Base-by-base conservation (phyloP, 2,797 vertebrate genomes). In the Uromys caudimaculatus region DNA sequence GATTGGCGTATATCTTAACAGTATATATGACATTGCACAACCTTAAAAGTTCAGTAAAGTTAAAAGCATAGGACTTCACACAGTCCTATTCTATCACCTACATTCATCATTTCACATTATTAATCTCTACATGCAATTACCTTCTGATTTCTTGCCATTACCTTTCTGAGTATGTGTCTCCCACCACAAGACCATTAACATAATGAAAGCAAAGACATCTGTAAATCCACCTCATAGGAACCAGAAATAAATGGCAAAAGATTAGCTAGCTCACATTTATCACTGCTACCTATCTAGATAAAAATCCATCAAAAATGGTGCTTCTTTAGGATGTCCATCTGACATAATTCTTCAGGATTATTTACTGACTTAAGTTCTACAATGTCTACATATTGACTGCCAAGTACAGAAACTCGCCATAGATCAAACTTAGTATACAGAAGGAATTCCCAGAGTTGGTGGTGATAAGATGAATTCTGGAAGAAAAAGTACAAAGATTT, bases 241-340 rank as follows among this genome's bases (percentile, higher is more conserved):
- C 7, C 54, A 94, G 29, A 94, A 47, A 93, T 75, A 38, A 93
- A 71, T 44, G n/a, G 27, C 14, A 79, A 38, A 75, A 23, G 3
- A 85, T 0, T 0, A 81, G 23, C n/a, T 0, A 82, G 32, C 17
- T 24, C 44, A 76, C 7, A 92, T 29, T 88, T 75, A 84, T 11
- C 50, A 60, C 21, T 67, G 19, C 5, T 78, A 29, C 76, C 32
- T 93, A 3, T 91, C 69, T 38, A 71, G 89, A 86, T 79, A n/a
- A 93, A 95, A 92, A 64, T 54, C 50, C 27, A 93, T 44, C 29
- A 78, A 93, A 97, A 97, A 90, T 75, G 87, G 7, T 91, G 83
- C 23, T 84, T 95, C 44, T 94, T 85, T 71, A 17, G 9, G 58
- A 79, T 88, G 83, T 47, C 69, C 52, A 93, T 23, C 38, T 67